Evolutionary conservation across 2,888 invertebrate genomes (phyloP).

Genomic region (Oscheius sp.): DNA sequence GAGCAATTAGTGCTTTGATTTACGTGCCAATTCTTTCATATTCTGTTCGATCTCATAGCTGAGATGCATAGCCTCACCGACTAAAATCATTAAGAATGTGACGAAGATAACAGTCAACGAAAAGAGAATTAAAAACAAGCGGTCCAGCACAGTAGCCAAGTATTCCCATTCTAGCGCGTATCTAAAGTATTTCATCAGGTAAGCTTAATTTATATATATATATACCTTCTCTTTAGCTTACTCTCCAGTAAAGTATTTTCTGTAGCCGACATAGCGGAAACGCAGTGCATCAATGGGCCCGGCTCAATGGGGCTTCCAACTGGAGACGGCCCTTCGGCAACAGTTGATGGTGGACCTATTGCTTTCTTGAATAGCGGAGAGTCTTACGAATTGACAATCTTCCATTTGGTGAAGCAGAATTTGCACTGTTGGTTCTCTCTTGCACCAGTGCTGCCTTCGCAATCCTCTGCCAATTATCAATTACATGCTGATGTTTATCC

Average conservation of each 20-base stretch:
- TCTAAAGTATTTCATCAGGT: constrained; percentile 32
- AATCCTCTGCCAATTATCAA: constrained; percentile 9
- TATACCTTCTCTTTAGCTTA: constrained; percentile 53
- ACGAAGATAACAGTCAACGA: constrained; percentile 64
- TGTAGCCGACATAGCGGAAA: constrained; percentile 45
- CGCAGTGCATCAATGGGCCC: constrained; percentile 39
- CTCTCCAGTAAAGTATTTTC: constrained; percentile 41
- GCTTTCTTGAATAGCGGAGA: background rate
- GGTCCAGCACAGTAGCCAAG: constrained; percentile 63
- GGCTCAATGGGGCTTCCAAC: constrained; percentile 1
- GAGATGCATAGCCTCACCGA: constrained; percentile 69
- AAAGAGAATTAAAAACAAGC: constrained; percentile 61
- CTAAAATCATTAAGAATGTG: constrained; percentile 66
- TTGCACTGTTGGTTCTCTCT: background rate
- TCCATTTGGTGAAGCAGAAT: background rate
- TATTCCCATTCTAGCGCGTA: constrained; percentile 67
- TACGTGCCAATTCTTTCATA: constrained; percentile 1
- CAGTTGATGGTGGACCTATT: background rate
- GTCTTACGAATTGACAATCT: background rate
- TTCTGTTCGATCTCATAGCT: constrained; percentile 53
- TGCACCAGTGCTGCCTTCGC: background rate
- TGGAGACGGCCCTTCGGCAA: background rate
- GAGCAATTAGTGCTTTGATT: no score
- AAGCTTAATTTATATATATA: background rate
- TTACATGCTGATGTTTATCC: no score